These are phyloP conservation scores for Mus spretus DNA, from an alignment of 2,797 vertebrate species.

Conservation along the genomic window DNA sequence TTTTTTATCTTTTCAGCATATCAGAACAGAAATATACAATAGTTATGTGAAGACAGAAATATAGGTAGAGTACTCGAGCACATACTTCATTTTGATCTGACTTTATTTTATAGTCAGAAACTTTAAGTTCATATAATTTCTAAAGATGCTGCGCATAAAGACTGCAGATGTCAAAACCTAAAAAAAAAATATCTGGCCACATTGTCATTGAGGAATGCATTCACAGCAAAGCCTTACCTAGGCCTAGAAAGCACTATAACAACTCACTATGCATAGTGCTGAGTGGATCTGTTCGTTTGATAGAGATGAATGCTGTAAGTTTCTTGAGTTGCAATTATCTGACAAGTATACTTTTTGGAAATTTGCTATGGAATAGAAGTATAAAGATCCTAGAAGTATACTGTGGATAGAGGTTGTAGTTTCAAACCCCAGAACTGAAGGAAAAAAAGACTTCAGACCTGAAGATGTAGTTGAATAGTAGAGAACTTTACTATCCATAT, in stretches of 20 bases:
- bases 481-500: neutral
- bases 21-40: neutral
- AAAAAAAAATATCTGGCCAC: neutral
- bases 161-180: neutral
- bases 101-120: slow-evolving; percentile 5
- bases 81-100: neutral
- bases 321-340: neutral
- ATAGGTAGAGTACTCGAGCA: neutral
- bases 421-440: neutral
- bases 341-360: neutral
- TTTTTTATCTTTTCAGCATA: neutral
- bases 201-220: neutral
- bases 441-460: neutral
- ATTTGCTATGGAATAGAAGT: neutral
- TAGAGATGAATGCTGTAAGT: neutral
- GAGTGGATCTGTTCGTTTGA: neutral
- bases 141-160: neutral
- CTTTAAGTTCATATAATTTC: neutral
- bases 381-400: neutral
- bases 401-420: neutral
- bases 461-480: neutral
- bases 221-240: neutral
- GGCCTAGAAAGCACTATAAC: neutral
- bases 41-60: neutral
- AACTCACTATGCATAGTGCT: too few relatives aligned